These are phyloP conservation scores for Heterohyrax brucei DNA, from an alignment of 2,797 vertebrate species.

Conservation along the genomic window DNA sequence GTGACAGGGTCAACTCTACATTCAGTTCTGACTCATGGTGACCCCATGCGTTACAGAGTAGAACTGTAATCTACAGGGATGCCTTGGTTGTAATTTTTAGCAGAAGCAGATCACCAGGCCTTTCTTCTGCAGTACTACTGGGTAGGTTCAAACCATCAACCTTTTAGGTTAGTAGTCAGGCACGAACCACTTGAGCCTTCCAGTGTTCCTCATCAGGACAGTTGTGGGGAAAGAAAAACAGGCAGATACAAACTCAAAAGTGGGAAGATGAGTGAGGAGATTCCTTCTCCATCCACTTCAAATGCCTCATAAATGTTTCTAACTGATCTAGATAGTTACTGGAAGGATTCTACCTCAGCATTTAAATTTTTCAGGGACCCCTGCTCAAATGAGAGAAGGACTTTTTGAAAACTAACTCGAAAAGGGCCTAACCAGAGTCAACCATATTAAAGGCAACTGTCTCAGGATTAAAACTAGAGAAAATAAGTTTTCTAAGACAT, in stretches of 20 bases:
- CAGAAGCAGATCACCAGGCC: not conserved
- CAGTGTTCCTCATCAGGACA: not conserved
- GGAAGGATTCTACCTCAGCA: not conserved
- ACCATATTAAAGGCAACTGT: fast-evolving
- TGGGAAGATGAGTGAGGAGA: not conserved
- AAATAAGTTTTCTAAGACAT: not conserved
- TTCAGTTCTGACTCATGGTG: not conserved
- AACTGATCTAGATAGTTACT: not conserved
- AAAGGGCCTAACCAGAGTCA: not conserved
- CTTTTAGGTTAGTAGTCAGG: not conserved
- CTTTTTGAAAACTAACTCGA: not conserved
- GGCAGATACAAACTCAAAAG: not conserved
- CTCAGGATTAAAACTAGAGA: not conserved
- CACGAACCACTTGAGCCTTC: not conserved
- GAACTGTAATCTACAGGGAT: not conserved
- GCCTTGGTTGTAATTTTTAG: not conserved
- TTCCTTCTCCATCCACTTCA: not conserved
- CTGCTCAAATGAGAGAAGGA: not conserved
- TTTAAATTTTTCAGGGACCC: not conserved
- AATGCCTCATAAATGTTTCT: not conserved
- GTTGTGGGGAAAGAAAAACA: not conserved
- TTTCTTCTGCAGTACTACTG: not conserved
- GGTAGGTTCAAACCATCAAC: not conserved
- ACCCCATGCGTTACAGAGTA: not conserved
- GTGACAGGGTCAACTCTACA: not conserved